Percentiles rank a stretch among this genome's conserved stretches.
phyloP scores from a whole-genome alignment of 2,888 invertebrate species.

The Trisateles emortualis region DNA sequence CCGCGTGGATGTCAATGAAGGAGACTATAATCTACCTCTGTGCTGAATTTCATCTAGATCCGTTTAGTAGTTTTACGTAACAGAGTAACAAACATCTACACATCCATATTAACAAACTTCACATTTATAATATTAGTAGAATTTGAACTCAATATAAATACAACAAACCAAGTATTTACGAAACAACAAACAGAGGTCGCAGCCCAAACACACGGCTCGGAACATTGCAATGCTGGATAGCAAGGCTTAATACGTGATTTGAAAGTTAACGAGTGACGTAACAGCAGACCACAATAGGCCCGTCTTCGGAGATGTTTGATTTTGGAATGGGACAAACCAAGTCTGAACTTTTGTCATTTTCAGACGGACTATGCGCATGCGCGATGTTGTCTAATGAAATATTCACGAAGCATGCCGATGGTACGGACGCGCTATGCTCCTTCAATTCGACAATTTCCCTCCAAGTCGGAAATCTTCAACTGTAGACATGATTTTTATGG shows the following conservation, averaged over 20 bases:
- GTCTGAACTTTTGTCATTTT: slow-evolving; percentile 48
- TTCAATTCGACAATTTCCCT: slow-evolving; percentile 47
- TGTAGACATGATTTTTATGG: slow-evolving; percentile 51
- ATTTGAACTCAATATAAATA: no score
- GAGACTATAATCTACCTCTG: no score
- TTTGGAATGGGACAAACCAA: slow-evolving; percentile 20
- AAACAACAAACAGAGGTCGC: neutral
- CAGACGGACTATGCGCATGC: slow-evolving; percentile 53
- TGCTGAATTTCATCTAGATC: no score
- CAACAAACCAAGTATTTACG: no score
- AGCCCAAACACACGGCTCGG: no score
- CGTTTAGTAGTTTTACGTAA: no score
- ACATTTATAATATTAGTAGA: no score
- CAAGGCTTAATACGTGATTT: neutral
- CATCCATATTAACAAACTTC: no score
- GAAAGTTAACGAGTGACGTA: neutral
- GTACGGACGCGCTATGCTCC: slow-evolving; percentile 36
- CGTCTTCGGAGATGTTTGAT: slow-evolving; percentile 21
- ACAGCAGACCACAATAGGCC: slow-evolving; percentile 2
- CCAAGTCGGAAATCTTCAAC: slow-evolving; percentile 48
- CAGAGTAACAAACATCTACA: no score
- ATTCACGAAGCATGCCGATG: slow-evolving; percentile 49
- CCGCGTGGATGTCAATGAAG: no score
- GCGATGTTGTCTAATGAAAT: slow-evolving; percentile 51
- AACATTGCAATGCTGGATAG: no score